Evolutionary conservation across 2,113 vertebrate genomes (phyloP).

Genomic region (Gasterosteus aculeatus): DNA sequence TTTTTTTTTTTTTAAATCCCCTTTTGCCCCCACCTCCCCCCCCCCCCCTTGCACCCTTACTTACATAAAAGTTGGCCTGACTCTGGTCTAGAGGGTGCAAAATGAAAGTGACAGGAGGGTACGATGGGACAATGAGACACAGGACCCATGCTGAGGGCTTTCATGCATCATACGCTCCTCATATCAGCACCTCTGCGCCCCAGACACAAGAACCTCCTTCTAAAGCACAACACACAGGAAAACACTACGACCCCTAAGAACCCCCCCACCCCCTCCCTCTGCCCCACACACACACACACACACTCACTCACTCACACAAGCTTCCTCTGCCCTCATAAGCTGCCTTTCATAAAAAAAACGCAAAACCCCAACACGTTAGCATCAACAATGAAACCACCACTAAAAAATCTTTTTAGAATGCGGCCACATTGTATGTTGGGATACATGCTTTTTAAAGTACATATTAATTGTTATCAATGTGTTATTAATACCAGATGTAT

Average conservation of each 20-base stretch:
- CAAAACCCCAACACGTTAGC: slow-evolving; percentile 45
- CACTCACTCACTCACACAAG: slow-evolving; percentile 22
- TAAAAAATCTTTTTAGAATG: slow-evolving; percentile 26
- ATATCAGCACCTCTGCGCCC: slow-evolving; percentile 82
- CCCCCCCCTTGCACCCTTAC: slow-evolving; percentile 75
- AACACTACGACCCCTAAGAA: slow-evolving; percentile 41
- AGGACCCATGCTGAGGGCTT: slow-evolving; percentile 83
- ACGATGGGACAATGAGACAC: slow-evolving; percentile 83
- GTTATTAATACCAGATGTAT: neutral
- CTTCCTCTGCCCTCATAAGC: slow-evolving; percentile 42
- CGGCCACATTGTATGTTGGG: neutral
- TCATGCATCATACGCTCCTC: slow-evolving; percentile 82
- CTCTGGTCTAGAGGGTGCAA: slow-evolving; percentile 80
- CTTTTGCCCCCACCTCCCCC: slow-evolving; percentile 52
- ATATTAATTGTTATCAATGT: neutral
- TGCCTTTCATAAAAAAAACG: slow-evolving; percentile 61
- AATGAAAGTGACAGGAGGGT: slow-evolving; percentile 88
- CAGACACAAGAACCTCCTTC: slow-evolving; percentile 56
- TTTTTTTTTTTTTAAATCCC: slow-evolving; percentile 64
- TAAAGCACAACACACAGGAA: slow-evolving; percentile 69
- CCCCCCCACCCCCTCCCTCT: slow-evolving; percentile 10
- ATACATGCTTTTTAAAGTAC: slow-evolving; percentile 21
- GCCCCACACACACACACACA: slow-evolving; percentile 3
- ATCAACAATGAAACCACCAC: slow-evolving; percentile 28
- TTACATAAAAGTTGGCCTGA: slow-evolving; percentile 84